These are phyloP conservation scores for Otolemur garnettii DNA, from an alignment of 2,113 vertebrate species.

Conservation along the genomic window DNA sequence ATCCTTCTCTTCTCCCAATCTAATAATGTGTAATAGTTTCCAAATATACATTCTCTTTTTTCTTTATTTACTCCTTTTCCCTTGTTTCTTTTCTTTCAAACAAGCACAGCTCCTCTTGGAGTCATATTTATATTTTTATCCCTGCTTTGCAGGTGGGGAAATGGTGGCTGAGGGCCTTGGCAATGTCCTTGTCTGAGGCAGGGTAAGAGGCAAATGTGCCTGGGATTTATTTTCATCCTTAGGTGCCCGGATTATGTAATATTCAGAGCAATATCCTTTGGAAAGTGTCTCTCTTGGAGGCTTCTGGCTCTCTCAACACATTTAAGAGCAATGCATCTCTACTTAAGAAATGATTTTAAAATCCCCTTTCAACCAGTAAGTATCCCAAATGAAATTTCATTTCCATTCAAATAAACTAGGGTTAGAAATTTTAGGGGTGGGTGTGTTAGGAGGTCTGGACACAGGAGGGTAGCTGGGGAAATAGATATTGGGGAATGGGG, in stretches of 20 bases:
- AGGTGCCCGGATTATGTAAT: conserved; percentile 68
- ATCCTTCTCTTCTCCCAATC: not conserved
- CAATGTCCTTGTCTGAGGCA: conserved; percentile 64
- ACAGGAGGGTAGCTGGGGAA: conserved; percentile 41
- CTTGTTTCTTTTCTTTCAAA: conserved; percentile 59
- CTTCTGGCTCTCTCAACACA: conserved; percentile 44
- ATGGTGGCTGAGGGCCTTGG: conserved; percentile 58
- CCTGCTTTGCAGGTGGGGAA: conserved; percentile 33
- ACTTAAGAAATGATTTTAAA: conserved; percentile 75
- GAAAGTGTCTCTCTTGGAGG: conserved; percentile 73
- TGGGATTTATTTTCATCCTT: conserved; percentile 70
- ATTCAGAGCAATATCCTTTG: conserved; percentile 73
- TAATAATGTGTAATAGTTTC: conserved; percentile 61
- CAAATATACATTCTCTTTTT: conserved; percentile 34
- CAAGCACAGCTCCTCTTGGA: conserved; percentile 35
- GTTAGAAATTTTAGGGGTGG: conserved; percentile 66
- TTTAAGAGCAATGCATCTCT: conserved; percentile 58
- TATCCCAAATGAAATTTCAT: conserved; percentile 67
- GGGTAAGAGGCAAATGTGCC: conserved; percentile 59
- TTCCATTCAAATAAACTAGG: conserved; percentile 74
- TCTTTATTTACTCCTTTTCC: conserved; percentile 44
- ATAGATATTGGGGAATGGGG: conserved; percentile 40
- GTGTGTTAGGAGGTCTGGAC: conserved; percentile 45
- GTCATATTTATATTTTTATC: conserved; percentile 71
- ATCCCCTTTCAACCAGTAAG: conserved; percentile 66